Percentiles rank a stretch among this genome's conserved stretches.
Conservation (phyloP, 1,140 invertebrate genomes). For the Aphaenogaster floridana region DNA sequence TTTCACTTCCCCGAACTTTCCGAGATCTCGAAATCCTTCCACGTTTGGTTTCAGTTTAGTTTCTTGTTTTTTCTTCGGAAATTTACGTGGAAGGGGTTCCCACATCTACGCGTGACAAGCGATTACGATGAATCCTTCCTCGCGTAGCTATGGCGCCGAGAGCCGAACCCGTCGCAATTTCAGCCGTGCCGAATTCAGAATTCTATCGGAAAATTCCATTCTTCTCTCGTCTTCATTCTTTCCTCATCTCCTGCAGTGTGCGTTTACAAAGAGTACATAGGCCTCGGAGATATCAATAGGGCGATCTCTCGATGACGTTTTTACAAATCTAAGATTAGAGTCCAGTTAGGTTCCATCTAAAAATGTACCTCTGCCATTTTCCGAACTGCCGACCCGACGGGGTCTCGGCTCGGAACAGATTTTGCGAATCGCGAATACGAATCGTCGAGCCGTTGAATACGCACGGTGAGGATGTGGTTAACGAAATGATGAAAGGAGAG, state of each 20-base stretch:
- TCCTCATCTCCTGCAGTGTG: background rate
- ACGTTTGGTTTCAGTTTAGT: background rate
- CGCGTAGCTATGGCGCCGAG: background rate
- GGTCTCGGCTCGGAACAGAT: background rate
- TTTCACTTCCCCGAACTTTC: background rate
- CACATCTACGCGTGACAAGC: background rate
- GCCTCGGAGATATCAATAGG: background rate
- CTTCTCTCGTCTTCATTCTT: background rate
- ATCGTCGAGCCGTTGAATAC: constrained; percentile 3
- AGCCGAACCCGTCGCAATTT: background rate
- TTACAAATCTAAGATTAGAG: background rate
- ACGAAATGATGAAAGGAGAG: constrained; percentile 3
- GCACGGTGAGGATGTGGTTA: constrained; percentile 12
- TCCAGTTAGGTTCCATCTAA: background rate
- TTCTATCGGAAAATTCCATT: constrained; percentile 9
- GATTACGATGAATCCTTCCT: background rate
- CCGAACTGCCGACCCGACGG: background rate
- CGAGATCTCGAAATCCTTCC: no score
- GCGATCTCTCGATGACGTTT: background rate
- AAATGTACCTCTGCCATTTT: background rate
- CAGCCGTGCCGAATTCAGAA: background rate
- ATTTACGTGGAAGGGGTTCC: background rate
- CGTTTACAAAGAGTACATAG: background rate
- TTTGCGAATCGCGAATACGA: background rate
- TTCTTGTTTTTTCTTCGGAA: background rate